phyloP scores from a whole-genome alignment of 1,140 invertebrate genomes.

The Leguminivora glycinivorella region DNA sequence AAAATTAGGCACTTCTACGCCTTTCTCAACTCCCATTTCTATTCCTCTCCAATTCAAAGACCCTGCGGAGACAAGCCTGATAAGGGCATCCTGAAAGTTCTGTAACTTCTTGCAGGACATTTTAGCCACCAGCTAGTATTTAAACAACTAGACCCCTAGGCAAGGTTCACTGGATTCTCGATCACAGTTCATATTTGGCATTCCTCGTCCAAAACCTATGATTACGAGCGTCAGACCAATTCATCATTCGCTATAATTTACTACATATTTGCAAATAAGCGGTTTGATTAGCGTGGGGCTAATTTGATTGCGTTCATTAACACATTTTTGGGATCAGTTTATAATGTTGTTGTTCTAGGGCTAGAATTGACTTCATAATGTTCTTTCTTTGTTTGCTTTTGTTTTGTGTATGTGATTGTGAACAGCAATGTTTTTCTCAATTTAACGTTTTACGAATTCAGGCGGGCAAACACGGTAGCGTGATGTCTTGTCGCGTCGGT shows the following conservation, averaged over 20 bases:
- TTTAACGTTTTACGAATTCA: too few relatives aligned
- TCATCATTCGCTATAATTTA: conserved; percentile 5
- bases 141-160: neutral
- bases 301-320: neutral
- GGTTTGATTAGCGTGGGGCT: neutral
- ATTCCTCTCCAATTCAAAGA: too few relatives aligned
- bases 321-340: neutral
- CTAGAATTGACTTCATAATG: too few relatives aligned
- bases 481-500: too few relatives aligned
- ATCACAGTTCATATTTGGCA: neutral
- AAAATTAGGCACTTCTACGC: too few relatives aligned
- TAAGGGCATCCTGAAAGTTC: too few relatives aligned
- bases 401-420: neutral
- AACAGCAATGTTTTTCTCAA: too few relatives aligned
- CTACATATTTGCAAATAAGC: neutral
- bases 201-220: neutral
- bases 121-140: neutral
- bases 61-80: too few relatives aligned
- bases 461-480: too few relatives aligned
- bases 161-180: neutral
- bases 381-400: neutral
- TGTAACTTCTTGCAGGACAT: too few relatives aligned
- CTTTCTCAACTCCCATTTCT: too few relatives aligned
- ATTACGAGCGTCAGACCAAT: conserved; percentile 9
- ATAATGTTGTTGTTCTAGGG: too few relatives aligned